phyloP scores from a whole-genome alignment of 2,888 invertebrate species.

The Apodemia zela region DNA sequence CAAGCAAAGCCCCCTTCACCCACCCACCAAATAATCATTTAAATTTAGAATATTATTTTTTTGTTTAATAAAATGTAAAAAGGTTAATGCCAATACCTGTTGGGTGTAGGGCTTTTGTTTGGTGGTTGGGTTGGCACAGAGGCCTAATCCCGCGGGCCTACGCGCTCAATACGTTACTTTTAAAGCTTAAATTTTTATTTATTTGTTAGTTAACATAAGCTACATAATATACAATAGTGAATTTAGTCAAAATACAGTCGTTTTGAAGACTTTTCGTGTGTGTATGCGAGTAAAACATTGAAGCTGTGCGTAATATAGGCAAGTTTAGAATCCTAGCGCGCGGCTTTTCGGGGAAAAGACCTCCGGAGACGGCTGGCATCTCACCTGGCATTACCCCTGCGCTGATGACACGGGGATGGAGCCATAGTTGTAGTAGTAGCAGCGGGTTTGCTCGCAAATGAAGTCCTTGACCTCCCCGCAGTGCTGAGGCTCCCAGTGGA shows the following conservation, averaged over 20 bases:
- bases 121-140: slow-evolving; percentile 80
- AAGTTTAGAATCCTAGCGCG: slow-evolving; percentile 47
- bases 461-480: slow-evolving; percentile 92
- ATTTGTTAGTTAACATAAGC: slow-evolving; percentile 57
- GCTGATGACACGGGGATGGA: slow-evolving; percentile 93
- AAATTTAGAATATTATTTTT: slow-evolving; percentile 51
- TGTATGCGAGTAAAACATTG: slow-evolving; percentile 23
- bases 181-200: slow-evolving; percentile 40
- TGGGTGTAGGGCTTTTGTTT: slow-evolving; percentile 80
- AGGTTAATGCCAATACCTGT: slow-evolving; percentile 49
- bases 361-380: slow-evolving; percentile 81
- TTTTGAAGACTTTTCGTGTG: slow-evolving; percentile 44
- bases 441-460: slow-evolving; percentile 94
- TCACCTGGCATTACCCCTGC: slow-evolving; percentile 95
- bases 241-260: slow-evolving; percentile 39
- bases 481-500: slow-evolving; percentile 91
- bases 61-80: slow-evolving; percentile 14
- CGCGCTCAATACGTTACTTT: slow-evolving; percentile 51
- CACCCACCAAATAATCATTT: slow-evolving; percentile 74
- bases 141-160: slow-evolving; percentile 74
- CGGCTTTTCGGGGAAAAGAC: slow-evolving; percentile 72
- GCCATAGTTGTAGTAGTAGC: slow-evolving; percentile 95
- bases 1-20: slow-evolving; percentile 82
- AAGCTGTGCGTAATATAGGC: slow-evolving; percentile 32
- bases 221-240: slow-evolving; percentile 36